Base-by-base conservation (phyloP, 2,113 vertebrate species). In the Lycaon pictus region DNA sequence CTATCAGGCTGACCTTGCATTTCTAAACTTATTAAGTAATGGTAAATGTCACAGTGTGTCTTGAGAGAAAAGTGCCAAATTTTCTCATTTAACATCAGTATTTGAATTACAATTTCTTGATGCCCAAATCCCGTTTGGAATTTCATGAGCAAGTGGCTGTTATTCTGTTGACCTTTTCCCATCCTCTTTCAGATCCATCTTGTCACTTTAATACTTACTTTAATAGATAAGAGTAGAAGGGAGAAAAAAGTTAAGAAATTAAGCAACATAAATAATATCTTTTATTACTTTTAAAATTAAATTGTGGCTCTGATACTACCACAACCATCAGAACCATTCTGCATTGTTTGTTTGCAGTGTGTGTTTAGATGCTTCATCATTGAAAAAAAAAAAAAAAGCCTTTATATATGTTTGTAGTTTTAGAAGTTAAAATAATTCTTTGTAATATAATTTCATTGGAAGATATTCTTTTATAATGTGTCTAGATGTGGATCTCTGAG, bases 31-130 rank as follows among this genome's bases (percentile, higher is more conserved):
- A 94, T 82, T 96, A 96, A 91, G 20, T 60, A 92, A 88, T 79
- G 65, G 65, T 85, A 97, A 98, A 97, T 97, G 82, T 98, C 93
- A 96, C 55, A 74, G 7, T 74, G 29, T 95, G 48, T 93, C 92
- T 91, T 90, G 93, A 97, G 93, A 93, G 37, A 90, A 96, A 25
- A 96, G 90, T 95, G 72, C 27, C 88, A 88, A 67, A 19, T 84
- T 98, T 97, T 90, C 93, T 65, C 48, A 55, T 77, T 95, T 89
- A 92, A 96, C 60, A 80, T 80, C 25, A 82, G 55, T 79, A 63
- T 86, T 29, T 86, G 35, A 97, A 94, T 92, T 95, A 95, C 20
- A 93, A 92, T 98, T 98, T 96, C 11, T 37, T 90, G 71, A 51
- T 95, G 79, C 96, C 60, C 58, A 94, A 93, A 88, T 85, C 51